Evolutionary conservation across 2,888 invertebrate genomes (phyloP).

Genomic region (Cryptus viduatorius): DNA sequence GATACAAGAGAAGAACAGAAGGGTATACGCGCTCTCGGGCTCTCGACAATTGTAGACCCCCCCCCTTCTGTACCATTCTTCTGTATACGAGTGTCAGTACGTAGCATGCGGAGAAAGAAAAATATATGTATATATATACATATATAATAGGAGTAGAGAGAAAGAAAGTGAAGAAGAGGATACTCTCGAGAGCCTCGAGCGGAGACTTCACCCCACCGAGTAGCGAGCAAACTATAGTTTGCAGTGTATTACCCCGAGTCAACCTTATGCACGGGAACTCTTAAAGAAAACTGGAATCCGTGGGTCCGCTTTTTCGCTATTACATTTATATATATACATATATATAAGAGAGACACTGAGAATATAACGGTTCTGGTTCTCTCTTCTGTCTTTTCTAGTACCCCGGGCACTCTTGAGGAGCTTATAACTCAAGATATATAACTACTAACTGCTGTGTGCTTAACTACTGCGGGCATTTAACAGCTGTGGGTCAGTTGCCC

Average conservation of each 20-base stretch:
- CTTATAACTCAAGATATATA: constrained; percentile 52
- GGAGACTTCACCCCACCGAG: constrained; percentile 1
- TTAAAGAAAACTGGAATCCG: constrained; percentile 52
- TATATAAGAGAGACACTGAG: constrained; percentile 9
- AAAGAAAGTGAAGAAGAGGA: constrained; percentile 44
- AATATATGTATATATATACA: background rate
- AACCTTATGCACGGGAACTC: constrained; percentile 59
- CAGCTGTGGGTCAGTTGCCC: constrained; percentile 61
- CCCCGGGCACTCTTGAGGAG: constrained; percentile 39
- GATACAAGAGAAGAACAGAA: constrained; percentile 27
- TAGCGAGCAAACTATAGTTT: constrained; percentile 21
- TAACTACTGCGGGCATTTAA: constrained; percentile 58
- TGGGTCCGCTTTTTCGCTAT: constrained; percentile 23
- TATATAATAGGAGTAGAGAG: constrained; percentile 21
- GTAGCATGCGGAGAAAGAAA: background rate
- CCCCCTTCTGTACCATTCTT: constrained; percentile 30
- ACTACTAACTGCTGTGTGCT: constrained; percentile 20
- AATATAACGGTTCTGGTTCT: constrained; percentile 38
- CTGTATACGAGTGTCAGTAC: constrained; percentile 16
- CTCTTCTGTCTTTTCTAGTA: constrained; percentile 10
- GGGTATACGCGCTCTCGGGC: constrained; percentile 18
- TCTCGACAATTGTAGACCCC: constrained; percentile 43
- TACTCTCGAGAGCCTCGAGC: constrained; percentile 62
- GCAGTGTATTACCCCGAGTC: constrained; percentile 40
- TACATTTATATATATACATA: constrained; percentile 26